Evolutionary conservation across 2,888 invertebrate genomes (phyloP), one percentile per base, ranked within the genome.

Genomic region (Phaedon cochleariae): DNA sequence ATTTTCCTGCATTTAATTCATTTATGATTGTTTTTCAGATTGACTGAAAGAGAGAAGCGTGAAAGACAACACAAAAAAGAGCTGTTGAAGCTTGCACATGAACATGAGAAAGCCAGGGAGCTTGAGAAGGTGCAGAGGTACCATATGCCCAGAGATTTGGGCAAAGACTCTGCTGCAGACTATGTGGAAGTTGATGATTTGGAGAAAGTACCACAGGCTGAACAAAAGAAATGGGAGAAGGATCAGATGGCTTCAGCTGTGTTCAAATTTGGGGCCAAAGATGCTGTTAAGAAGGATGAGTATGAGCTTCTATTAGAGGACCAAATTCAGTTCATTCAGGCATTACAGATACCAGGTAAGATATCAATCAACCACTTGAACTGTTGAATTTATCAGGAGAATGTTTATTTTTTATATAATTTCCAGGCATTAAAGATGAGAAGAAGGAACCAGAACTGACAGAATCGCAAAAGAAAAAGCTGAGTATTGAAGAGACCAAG

Each of bases 321-420:
- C 83, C 95, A 98, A 84, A 97, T 99, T 77, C 97, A 98, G 80
- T 99, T 99, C 82, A 94, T 99, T 68, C 96, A 98, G 84, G 93
- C 93, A 0, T 82, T 95, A 0, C 91, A 91, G 74, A 86, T 95
- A 81, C 92, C 94, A 69, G 95, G 94, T 78, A 60, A 68, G 59
- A 20, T 17, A 21, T 51, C 12, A 59, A 58, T 45, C n/a, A n/a
- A n/a, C n/a, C n/a, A n/a, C n/a, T n/a, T n/a, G n/a, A n/a, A n/a
- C n/a, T n/a, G n/a, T n/a, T n/a, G n/a, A n/a, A n/a, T n/a, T n/a
- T n/a, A n/a, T n/a, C n/a, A n/a, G n/a, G n/a, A n/a, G n/a, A n/a
- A n/a, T n/a, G n/a, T n/a, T n/a, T n/a, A n/a, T 59, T 21, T 51
- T 51, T 37, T 18, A 6, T 22, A 41, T 63, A 12, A 20, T 41